Base-by-base conservation (phyloP, 35 echinoderm and acorn worm genomes). In the Amphiura filiformis region DNA sequence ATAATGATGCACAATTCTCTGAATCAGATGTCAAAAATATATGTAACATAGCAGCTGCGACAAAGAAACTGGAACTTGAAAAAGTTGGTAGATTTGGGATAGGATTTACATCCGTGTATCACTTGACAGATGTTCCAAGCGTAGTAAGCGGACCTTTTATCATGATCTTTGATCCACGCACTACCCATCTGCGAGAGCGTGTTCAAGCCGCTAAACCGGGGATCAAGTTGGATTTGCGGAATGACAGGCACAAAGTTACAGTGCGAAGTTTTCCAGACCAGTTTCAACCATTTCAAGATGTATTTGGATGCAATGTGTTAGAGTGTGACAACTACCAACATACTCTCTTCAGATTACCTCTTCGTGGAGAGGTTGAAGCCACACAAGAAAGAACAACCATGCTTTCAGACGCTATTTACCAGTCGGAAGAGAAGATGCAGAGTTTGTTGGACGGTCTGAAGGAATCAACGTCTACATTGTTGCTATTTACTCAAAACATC, bases 51-150 rank as follows among this genome's bases (percentile, higher is more conserved):
- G 93, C 78, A 13, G 89, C 89, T 40, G 70, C 39, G 12, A 83
- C 88, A 23, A 95, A 95, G 52, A 56, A 76, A 36, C 32, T 38
- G 17, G 77, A 95, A 20, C 22, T 32, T 1, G 35, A 78, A 13
- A 95, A 95, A 84, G 87, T 95, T 0, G 93, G 89, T 77, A 37
- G 77, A 18, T 95, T 91, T 85, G 93, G 89, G 11, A 39, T 88
- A 32, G 93, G 89, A 26, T 95, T 95, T 65, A 91, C 88, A 28
- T 82, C 93, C 12, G 93, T 95, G 3, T 91, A 91, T 38, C 89
- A 91, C 42, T 30, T 95, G 20, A 90, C 88, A 34, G 88, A 91
- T 84, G 83, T 94, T 4, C 93, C 93, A 23, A 64, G 57, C 35
- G 86, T 94, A 38, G 79, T 94, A 0, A 94, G 87, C 32, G 41